phyloP scores from a whole-genome alignment of 2,113 vertebrate species.

The Lota lota region DNA sequence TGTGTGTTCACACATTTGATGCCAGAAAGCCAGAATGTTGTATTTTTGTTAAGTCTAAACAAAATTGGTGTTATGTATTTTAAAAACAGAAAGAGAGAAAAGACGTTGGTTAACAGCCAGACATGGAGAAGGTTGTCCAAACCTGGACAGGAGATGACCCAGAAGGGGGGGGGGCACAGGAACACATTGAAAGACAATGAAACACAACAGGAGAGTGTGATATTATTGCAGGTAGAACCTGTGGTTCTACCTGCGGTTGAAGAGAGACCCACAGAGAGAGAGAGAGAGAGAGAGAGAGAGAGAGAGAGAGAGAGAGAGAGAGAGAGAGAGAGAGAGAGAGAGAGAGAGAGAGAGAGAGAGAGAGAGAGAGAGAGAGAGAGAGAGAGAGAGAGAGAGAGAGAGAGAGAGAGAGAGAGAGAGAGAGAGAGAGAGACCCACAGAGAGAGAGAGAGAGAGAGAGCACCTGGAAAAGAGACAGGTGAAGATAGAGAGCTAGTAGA shows the following conservation, averaged over 20 bases:
- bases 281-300: not conserved
- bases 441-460: not conserved
- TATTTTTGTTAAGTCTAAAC: conserved; percentile 9
- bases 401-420: not conserved
- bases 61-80: conserved; percentile 21
- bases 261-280: not conserved
- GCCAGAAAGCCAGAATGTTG: conserved; percentile 3
- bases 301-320: not conserved
- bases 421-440: no score
- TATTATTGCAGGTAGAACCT: no score
- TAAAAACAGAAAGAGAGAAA: conserved; percentile 8
- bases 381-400: not conserved
- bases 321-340: no score
- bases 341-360: no score
- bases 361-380: no score
- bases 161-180: not conserved
- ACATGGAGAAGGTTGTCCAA: not conserved
- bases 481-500: no score
- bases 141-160: not conserved
- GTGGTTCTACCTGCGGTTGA: no score
- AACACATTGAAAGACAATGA: not conserved
- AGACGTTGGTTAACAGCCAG: not conserved
- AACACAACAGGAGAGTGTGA: not conserved
- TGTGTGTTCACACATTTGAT: not conserved
- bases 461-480: no score